phyloP scores from a whole-genome alignment of 2,113 vertebrate genomes.

The Boulengeromyrus knoepffleri region DNA sequence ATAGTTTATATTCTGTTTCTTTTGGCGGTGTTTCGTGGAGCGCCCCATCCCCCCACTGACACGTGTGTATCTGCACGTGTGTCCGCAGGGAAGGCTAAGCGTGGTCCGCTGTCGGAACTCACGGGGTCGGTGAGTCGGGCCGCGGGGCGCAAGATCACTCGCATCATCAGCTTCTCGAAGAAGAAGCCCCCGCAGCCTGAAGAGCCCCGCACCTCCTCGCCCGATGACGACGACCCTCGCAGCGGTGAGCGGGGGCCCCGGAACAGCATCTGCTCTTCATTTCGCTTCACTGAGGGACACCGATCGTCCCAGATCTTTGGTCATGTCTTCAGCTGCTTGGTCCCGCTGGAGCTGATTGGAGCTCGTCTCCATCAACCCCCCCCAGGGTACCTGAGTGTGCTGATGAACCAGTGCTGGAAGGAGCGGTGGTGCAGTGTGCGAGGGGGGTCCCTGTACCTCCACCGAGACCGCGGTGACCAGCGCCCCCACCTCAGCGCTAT shows the following conservation, averaged over 20 bases:
- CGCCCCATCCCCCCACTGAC: neutral
- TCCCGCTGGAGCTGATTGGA: neutral
- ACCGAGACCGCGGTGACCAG: slow-evolving; percentile 77
- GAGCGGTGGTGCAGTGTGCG: slow-evolving; percentile 88
- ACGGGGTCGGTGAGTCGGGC: slow-evolving; percentile 89
- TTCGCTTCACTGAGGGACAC: too few relatives aligned
- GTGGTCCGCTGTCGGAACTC: slow-evolving; percentile 81
- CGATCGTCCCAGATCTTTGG: neutral
- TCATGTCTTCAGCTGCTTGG: neutral
- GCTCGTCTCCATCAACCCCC: neutral
- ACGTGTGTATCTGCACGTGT: neutral
- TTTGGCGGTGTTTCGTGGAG: neutral
- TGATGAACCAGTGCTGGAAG: slow-evolving; percentile 85
- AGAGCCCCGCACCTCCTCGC: slow-evolving; percentile 61
- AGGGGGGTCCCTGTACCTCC: slow-evolving; percentile 74
- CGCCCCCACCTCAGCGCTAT: slow-evolving; percentile 70
- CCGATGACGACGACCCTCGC: slow-evolving; percentile 76
- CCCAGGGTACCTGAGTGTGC: slow-evolving; percentile 77
- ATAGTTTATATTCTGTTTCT: neutral
- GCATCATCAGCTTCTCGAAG: slow-evolving; percentile 96
- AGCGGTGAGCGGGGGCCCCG: slow-evolving; percentile 63
- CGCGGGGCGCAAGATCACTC: slow-evolving; percentile 89
- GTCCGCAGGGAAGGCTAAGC: slow-evolving; percentile 74
- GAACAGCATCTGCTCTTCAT: neutral
- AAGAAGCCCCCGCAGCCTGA: slow-evolving; percentile 72